phyloP scores from a whole-genome alignment of 2,113 vertebrate genomes.

The Tapirus terrestris region DNA sequence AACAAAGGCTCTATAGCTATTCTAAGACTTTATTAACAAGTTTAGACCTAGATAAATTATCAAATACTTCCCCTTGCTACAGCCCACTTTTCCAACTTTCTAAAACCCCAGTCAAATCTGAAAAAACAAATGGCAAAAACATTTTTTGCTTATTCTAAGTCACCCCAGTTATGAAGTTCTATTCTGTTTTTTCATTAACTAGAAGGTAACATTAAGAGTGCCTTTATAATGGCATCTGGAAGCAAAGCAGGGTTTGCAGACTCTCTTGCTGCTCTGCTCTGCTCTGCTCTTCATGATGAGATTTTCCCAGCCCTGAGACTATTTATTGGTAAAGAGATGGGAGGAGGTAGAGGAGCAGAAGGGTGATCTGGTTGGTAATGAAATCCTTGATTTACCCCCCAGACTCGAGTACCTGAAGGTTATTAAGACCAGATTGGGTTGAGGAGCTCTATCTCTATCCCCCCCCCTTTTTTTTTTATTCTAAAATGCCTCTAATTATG shows the following conservation, averaged over 20 bases:
- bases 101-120: not conserved
- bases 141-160: not conserved
- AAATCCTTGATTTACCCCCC: not conserved
- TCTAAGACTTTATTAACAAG: not conserved
- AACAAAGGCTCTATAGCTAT: not conserved
- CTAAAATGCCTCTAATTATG: not conserved
- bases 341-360: too few relatives aligned
- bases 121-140: not conserved
- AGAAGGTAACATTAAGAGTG: too few relatives aligned
- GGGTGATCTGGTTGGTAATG: not conserved
- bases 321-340: not conserved
- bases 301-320: not conserved
- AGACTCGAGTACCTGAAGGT: not conserved
- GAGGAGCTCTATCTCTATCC: not conserved
- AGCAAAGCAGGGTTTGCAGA: not conserved
- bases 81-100: not conserved
- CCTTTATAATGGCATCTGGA: not conserved
- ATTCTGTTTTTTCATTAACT: not conserved
- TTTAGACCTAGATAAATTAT: not conserved
- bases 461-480: not conserved
- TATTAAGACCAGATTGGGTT: not conserved
- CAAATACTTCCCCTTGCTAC: not conserved
- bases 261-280: not conserved
- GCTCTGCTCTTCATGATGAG: not conserved
- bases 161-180: not conserved